Percentiles rank a stretch among this genome's conserved stretches.
Conservation (phyloP, 2,797 vertebrate genomes). For the Natrix natrix region DNA sequence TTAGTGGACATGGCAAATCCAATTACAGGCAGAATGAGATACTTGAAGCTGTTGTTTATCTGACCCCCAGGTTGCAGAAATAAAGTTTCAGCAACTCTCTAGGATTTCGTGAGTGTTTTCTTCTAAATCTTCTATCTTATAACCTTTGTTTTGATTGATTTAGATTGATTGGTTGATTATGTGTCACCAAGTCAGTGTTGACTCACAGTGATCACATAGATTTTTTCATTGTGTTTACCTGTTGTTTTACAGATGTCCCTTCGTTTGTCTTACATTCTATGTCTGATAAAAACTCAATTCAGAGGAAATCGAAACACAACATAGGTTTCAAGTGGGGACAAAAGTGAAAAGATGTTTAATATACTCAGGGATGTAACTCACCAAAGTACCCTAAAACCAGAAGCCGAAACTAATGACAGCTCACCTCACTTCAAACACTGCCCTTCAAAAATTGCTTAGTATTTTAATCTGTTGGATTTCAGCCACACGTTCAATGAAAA, state of each 20-base stretch:
- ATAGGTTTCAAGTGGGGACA: background rate
- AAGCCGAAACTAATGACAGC: background rate
- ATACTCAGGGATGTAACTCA: background rate
- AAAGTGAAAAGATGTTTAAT: background rate
- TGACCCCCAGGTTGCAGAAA: background rate
- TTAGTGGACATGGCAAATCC: background rate
- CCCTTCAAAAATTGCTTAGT: background rate
- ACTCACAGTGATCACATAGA: background rate
- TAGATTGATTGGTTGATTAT: background rate
- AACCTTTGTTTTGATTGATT: background rate
- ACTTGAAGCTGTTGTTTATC: background rate
- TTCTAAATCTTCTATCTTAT: background rate
- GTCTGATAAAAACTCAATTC: background rate
- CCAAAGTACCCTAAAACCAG: background rate
- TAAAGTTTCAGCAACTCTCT: background rate
- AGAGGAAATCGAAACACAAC: background rate
- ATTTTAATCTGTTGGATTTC: background rate
- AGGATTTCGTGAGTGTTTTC: background rate
- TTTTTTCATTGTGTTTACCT: background rate
- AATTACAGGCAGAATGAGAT: background rate
- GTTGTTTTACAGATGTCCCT: background rate
- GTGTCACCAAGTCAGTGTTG: background rate
- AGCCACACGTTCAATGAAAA: background rate
- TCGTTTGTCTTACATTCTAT: background rate
- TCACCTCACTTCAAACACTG: background rate